phyloP scores from a whole-genome alignment of 2,797 vertebrate species.

The Fistularia commersonii region DNA sequence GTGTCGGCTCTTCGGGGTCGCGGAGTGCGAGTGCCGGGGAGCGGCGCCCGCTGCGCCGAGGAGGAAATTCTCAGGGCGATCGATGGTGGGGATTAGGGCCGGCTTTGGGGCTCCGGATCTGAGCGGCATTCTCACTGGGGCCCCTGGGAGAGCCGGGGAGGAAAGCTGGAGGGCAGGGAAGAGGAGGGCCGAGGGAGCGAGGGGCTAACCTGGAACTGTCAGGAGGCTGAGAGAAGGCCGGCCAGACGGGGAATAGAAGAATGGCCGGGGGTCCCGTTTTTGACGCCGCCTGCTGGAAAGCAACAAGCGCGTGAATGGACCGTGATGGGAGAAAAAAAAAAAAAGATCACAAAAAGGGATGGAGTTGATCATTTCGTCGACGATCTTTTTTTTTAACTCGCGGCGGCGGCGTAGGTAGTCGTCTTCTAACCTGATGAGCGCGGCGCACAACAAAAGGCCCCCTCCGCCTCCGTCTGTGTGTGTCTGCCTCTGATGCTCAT shows the following conservation, averaged over 20 bases:
- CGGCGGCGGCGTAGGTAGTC: slow-evolving; percentile 46
- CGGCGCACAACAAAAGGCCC: slow-evolving; percentile 60
- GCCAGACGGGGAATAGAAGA: slow-evolving; percentile 60
- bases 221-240: slow-evolving; percentile 69
- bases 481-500: slow-evolving; percentile 66
- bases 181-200: slow-evolving; percentile 56
- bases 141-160: slow-evolving; percentile 64
- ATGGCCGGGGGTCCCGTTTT: slow-evolving; percentile 55
- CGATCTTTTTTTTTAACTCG: slow-evolving; percentile 36
- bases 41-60: slow-evolving; percentile 68
- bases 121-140: slow-evolving; percentile 72
- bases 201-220: slow-evolving; percentile 83
- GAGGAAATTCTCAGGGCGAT: slow-evolving; percentile 83
- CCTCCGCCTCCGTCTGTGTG: slow-evolving; percentile 41
- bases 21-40: slow-evolving; percentile 52
- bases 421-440: slow-evolving; percentile 61
- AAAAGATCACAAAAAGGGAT: slow-evolving; percentile 33
- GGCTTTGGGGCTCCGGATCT: slow-evolving; percentile 83
- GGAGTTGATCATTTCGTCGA: slow-evolving; percentile 36
- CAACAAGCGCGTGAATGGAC: slow-evolving; percentile 21
- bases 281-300: slow-evolving; percentile 41
- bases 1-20: slow-evolving; percentile 50
- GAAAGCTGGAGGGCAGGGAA: slow-evolving; percentile 63
- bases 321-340: slow-evolving; percentile 16
- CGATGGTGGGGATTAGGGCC: slow-evolving; percentile 78